Evolutionary conservation across 1,140 invertebrate genomes (phyloP).

Genomic region (Micrasema minimum): DNA sequence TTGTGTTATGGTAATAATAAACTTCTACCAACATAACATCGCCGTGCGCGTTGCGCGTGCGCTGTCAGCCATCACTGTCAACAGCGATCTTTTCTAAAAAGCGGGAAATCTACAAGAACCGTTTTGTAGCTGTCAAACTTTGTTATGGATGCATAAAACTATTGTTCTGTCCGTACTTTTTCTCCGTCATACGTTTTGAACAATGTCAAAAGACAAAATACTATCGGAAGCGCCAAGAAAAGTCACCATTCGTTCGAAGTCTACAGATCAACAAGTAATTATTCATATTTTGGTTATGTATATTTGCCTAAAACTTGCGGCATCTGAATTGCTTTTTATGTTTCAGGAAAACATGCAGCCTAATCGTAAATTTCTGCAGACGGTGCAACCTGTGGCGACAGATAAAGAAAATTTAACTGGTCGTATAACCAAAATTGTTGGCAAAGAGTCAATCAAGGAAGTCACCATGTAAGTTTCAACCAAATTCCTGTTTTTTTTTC

Average conservation of each 20-base stretch:
- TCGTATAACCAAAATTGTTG: slow-evolving; percentile 41
- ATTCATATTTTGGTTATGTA: too few species aligned
- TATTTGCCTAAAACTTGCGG: too few species aligned
- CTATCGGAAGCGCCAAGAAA: neutral
- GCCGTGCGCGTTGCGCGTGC: too few species aligned
- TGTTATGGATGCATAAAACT: slow-evolving; percentile 2
- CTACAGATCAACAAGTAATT: slow-evolving; percentile 29
- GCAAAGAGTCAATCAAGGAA: slow-evolving; percentile 38
- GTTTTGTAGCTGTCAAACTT: slow-evolving; percentile 24
- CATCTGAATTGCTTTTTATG: neutral
- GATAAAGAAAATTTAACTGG: slow-evolving; percentile 76
- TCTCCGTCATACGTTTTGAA: neutral
- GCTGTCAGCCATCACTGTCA: too few species aligned
- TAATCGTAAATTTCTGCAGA: slow-evolving; percentile 70
- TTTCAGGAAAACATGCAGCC: slow-evolving; percentile 28
- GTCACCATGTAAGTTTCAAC: slow-evolving; percentile 40
- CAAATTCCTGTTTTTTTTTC: neutral
- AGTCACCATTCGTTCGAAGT: slow-evolving; percentile 7
- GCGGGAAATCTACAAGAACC: slow-evolving; percentile 12
- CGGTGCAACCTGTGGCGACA: slow-evolving; percentile 70
- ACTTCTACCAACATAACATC: too few species aligned
- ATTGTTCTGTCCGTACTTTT: slow-evolving; percentile 4
- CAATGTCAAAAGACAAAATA: slow-evolving; percentile 24
- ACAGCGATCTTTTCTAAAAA: too few species aligned
- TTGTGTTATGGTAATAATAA: too few species aligned